Conservation (phyloP, 2,888 invertebrate species). For the Phorcus lineatus region DNA sequence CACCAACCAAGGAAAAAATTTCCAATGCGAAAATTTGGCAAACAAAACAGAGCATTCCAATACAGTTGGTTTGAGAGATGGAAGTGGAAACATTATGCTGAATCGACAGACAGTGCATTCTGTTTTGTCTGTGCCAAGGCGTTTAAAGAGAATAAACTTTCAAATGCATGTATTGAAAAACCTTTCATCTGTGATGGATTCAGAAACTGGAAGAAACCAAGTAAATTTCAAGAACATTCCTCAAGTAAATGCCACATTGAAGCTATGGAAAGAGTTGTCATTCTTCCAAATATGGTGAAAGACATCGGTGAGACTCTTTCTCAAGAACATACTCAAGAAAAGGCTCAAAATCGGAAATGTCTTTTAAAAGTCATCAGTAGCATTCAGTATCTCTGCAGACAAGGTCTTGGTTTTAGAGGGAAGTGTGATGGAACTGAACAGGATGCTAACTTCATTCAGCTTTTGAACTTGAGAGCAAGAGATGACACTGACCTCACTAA, state of each 20-base stretch:
- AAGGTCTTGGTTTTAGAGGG: slow-evolving; percentile 43
- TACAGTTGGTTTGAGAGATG: slow-evolving; percentile 26
- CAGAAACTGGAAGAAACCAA: background rate
- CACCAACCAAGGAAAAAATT: background rate
- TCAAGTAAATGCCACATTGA: slow-evolving; percentile 35
- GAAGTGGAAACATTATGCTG: slow-evolving; percentile 31
- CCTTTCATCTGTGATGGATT: background rate
- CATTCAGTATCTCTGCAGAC: slow-evolving; percentile 39
- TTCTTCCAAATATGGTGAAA: slow-evolving; percentile 18
- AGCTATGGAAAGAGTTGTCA: slow-evolving; percentile 33
- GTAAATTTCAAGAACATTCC: background rate
- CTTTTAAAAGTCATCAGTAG: slow-evolving; percentile 37
- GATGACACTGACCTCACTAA: slow-evolving; percentile 30
- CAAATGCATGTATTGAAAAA: background rate
- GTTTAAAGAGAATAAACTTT: slow-evolving; percentile 22
- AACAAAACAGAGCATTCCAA: slow-evolving; percentile 19
- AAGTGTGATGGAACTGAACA: slow-evolving; percentile 29
- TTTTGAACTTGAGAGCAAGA: slow-evolving; percentile 37
- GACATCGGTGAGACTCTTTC: slow-evolving; percentile 37
- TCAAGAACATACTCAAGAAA: slow-evolving; percentile 29
- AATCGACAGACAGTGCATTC: slow-evolving; percentile 23
- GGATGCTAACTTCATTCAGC: slow-evolving; percentile 43
- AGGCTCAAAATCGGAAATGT: slow-evolving; percentile 35
- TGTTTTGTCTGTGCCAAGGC: slow-evolving; percentile 29
- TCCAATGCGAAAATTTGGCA: slow-evolving; percentile 3